phyloP scores from a whole-genome alignment of 2,113 vertebrate genomes.

The Leucoraja erinaceus region DNA sequence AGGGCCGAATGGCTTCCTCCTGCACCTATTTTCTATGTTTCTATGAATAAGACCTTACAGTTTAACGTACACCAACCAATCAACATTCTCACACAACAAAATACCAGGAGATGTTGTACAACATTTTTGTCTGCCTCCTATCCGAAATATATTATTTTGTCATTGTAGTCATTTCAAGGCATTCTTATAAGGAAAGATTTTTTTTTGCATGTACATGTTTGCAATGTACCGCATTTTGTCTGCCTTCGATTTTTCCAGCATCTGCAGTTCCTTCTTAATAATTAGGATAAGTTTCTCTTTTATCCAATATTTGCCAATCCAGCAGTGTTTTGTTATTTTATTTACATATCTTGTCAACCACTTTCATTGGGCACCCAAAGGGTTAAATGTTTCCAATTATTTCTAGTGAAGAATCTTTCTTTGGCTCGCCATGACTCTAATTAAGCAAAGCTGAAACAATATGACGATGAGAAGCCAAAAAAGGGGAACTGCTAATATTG shows the following conservation, averaged over 20 bases:
- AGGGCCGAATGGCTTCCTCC: too few relatives aligned
- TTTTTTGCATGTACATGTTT: too few relatives aligned
- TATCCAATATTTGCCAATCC: background rate
- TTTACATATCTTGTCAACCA: background rate
- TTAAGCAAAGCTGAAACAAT: background rate
- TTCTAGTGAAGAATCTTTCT: background rate
- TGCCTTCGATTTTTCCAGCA: too few relatives aligned
- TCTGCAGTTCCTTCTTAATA: background rate
- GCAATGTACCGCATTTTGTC: too few relatives aligned
- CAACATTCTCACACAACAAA: background rate
- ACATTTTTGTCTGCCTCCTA: too few relatives aligned
- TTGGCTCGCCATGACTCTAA: background rate
- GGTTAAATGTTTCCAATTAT: background rate
- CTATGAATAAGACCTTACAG: background rate
- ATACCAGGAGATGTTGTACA: background rate
- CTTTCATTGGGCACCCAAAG: background rate
- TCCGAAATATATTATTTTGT: too few relatives aligned
- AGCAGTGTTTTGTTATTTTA: background rate
- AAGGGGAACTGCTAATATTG: background rate
- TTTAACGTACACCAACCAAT: background rate
- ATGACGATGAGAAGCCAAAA: background rate
- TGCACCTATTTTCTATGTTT: too few relatives aligned
- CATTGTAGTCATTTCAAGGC: too few relatives aligned
- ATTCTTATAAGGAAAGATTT: too few relatives aligned
- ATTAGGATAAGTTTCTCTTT: background rate